These are phyloP conservation scores for Gymnorhina tibicen DNA, from an alignment of 2,113 vertebrate species.

Conservation along the genomic window DNA sequence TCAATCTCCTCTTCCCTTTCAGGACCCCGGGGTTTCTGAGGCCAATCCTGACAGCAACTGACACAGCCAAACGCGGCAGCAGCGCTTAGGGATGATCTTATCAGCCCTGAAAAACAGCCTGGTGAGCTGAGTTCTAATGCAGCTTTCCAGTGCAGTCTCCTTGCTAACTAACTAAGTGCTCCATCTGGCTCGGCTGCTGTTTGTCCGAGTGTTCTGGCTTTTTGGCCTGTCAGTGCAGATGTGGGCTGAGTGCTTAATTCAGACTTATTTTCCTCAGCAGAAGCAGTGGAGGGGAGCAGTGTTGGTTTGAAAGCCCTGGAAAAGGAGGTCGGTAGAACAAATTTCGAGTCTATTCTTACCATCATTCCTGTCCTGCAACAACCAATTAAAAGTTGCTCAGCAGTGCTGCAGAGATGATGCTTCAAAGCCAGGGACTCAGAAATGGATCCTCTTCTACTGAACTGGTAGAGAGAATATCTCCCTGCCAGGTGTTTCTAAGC, in stretches of 20 bases:
- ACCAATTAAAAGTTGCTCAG: not conserved
- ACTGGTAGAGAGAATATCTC: not conserved
- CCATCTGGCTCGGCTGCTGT: not conserved
- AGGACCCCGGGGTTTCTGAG: not conserved
- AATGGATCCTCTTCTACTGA: not conserved
- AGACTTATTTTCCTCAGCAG: not conserved
- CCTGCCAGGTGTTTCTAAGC: not conserved
- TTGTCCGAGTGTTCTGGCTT: not conserved
- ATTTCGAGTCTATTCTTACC: not conserved
- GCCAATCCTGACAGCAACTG: not conserved
- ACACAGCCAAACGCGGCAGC: not conserved
- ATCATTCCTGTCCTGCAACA: not conserved
- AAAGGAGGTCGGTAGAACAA: not conserved
- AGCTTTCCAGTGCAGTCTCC: not conserved
- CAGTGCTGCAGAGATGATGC: not conserved
- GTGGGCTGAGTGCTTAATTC: not conserved
- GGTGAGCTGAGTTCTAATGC: not conserved
- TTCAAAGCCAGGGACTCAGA: not conserved
- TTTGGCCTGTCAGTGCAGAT: not conserved
- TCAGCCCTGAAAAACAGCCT: not conserved
- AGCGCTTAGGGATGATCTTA: not conserved
- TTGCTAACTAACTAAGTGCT: not conserved
- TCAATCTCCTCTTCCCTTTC: not conserved
- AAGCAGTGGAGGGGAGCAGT: not conserved
- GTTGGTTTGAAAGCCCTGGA: not conserved